Evolutionary conservation across 1,140 invertebrate species (phyloP).

Genomic region (Drosophila serrata): DNA sequence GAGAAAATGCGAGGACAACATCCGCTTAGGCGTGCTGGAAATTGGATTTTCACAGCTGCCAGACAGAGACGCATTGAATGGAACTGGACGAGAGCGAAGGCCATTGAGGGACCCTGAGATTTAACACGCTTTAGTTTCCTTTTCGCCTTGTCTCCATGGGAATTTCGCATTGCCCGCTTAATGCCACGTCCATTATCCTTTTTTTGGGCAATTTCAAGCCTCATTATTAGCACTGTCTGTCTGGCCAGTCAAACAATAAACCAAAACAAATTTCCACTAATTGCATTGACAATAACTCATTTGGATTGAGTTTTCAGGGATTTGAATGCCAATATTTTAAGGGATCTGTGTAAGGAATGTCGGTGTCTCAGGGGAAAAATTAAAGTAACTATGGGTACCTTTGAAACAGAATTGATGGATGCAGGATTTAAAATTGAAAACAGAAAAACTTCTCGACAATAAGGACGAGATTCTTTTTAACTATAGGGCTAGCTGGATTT

Average conservation of each 20-base stretch:
- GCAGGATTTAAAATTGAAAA: neutral
- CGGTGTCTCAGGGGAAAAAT: neutral
- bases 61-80: slow-evolving; percentile 52
- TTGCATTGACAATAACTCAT: slow-evolving; percentile 47
- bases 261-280: slow-evolving; percentile 52
- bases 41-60: slow-evolving; percentile 82
- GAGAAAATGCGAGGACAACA: slow-evolving; percentile 53
- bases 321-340: neutral
- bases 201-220: slow-evolving; percentile 66
- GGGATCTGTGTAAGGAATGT: neutral
- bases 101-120: slow-evolving; percentile 57
- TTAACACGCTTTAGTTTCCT: slow-evolving; percentile 70
- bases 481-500: too few species aligned
- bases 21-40: slow-evolving; percentile 69
- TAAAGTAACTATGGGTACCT: neutral
- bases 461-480: too few species aligned
- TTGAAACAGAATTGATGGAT: neutral
- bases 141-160: slow-evolving; percentile 19
- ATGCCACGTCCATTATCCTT: slow-evolving; percentile 23
- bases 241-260: slow-evolving; percentile 30
- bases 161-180: slow-evolving; percentile 31
- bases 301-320: slow-evolving; percentile 42
- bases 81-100: slow-evolving; percentile 17
- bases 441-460: neutral
- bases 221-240: slow-evolving; percentile 60